phyloP scores from a whole-genome alignment of 2,888 invertebrate species.

The Pterostichus niger region DNA sequence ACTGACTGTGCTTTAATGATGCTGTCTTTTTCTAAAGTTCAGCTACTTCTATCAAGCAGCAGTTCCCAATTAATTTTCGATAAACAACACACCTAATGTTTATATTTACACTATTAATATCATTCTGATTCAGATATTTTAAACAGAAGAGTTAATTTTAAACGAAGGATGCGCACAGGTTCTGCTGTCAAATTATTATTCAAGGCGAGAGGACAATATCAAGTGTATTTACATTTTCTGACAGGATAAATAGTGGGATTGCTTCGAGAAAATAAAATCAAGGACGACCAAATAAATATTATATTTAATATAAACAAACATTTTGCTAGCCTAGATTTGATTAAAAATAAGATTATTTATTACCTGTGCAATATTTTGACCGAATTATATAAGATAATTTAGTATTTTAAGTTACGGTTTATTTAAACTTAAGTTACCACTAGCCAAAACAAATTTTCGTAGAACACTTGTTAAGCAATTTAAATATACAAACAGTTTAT shows the following conservation, averaged over 20 bases:
- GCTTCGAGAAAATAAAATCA: conserved; percentile 19
- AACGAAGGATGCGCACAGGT: conserved; percentile 32
- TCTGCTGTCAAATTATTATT: conserved; percentile 36
- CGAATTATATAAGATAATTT: conserved; percentile 33
- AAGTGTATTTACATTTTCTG: conserved; percentile 45
- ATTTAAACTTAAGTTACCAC: neutral
- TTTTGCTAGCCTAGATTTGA: neutral
- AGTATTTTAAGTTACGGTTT: conserved; percentile 26
- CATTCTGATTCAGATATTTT: conserved; percentile 53
- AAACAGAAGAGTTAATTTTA: conserved; percentile 47
- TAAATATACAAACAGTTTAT: neutral
- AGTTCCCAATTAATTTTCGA: conserved; percentile 17
- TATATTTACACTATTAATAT: conserved; percentile 48
- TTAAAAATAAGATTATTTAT: conserved; percentile 36
- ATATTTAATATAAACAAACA: conserved; percentile 8
- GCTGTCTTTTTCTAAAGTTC: conserved; percentile 53
- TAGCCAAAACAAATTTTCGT: conserved; percentile 31
- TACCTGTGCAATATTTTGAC: conserved; percentile 10
- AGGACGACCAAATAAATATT: conserved; percentile 10
- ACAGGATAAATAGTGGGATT: neutral
- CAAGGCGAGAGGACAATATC: conserved; percentile 57
- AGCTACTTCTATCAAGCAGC: conserved; percentile 48
- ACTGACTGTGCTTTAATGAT: conserved; percentile 43
- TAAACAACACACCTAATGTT: conserved; percentile 35
- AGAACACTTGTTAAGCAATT: conserved; percentile 26